These are phyloP conservation scores for Sarcoramphus papa DNA, from an alignment of 2,797 vertebrate genomes.

Conservation along the genomic window DNA sequence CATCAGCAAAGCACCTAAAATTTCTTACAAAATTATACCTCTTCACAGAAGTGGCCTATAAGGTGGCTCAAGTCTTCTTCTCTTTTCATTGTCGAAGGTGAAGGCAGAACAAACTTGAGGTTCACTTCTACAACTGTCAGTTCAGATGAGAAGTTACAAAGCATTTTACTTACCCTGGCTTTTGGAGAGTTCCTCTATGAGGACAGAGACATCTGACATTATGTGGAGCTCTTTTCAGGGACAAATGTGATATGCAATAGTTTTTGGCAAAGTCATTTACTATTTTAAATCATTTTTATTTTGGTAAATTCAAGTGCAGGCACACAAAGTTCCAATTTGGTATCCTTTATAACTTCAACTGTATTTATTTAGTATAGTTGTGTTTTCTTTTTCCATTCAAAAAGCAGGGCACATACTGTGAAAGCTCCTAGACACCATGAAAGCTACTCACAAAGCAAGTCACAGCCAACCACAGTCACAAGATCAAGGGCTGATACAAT, in stretches of 20 bases:
- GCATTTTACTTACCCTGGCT: neutral
- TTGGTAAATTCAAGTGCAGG: neutral
- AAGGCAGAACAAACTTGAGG: neutral
- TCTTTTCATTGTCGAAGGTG: neutral
- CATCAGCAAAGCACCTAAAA: neutral
- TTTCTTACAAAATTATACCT: neutral
- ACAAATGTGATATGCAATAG: neutral
- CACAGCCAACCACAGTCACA: neutral
- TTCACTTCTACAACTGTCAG: neutral
- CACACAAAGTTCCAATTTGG: neutral
- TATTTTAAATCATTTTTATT: neutral
- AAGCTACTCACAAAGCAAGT: neutral
- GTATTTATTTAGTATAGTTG: neutral
- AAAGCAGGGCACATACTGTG: neutral
- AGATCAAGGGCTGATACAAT: neutral
- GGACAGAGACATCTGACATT: neutral
- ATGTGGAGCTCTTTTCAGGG: neutral
- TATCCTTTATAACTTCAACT: neutral
- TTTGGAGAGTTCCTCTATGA: neutral
- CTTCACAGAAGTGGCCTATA: neutral
- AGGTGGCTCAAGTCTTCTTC: neutral
- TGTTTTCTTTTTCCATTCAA: neutral
- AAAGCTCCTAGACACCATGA: neutral
- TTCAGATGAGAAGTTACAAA: neutral
- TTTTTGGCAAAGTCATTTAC: neutral